phyloP scores from a whole-genome alignment of 2,888 invertebrate genomes.

The Tholera decimalis region DNA sequence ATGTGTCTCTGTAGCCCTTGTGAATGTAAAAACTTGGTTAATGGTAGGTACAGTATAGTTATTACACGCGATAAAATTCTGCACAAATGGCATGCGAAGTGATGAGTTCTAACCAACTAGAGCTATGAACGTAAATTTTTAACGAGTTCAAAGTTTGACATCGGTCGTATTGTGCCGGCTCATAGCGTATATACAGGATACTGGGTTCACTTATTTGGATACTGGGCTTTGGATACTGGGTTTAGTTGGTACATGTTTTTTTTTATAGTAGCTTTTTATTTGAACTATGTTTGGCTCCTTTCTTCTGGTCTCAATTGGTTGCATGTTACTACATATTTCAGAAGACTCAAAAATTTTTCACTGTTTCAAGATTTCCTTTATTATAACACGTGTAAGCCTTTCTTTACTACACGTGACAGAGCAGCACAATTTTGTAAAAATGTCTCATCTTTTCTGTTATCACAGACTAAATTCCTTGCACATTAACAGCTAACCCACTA shows the following conservation, averaged over 20 bases:
- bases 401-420: not conserved
- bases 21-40: conserved; percentile 53
- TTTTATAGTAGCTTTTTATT: conserved; percentile 19
- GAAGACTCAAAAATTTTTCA: too few relatives aligned
- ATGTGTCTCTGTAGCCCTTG: conserved; percentile 21
- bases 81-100: conserved; percentile 67
- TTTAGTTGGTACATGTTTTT: conserved; percentile 34
- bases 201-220: conserved; percentile 66
- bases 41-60: conserved; percentile 52
- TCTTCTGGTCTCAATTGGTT: not conserved
- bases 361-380: too few relatives aligned
- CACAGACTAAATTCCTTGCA: conserved; percentile 1
- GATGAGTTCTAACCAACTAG: conserved; percentile 71
- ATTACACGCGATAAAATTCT: conserved; percentile 65
- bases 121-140: conserved; percentile 74
- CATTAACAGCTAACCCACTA: conserved; percentile 40
- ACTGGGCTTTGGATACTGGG: too few relatives aligned
- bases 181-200: conserved; percentile 58
- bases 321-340: too few relatives aligned
- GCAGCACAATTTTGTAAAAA: not conserved
- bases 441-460: not conserved
- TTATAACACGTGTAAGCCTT: too few relatives aligned
- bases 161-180: conserved; percentile 63
- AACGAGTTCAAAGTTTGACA: conserved; percentile 78
- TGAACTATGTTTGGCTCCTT: conserved; percentile 12